These are phyloP conservation scores for Hycleus phaleratus DNA, from an alignment of 1,140 invertebrate genomes.

Conservation along the genomic window DNA sequence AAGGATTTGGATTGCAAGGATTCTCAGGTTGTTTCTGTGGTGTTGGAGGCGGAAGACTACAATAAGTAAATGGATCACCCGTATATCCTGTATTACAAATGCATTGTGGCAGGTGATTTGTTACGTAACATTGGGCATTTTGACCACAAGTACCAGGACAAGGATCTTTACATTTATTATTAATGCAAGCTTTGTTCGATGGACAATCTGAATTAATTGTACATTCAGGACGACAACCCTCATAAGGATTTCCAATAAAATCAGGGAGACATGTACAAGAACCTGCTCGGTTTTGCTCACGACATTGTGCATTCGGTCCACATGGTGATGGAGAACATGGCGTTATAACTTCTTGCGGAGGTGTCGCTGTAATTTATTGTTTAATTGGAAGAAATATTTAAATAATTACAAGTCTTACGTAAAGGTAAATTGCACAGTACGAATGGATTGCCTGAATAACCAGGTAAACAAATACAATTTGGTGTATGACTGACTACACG, in stretches of 20 bases:
- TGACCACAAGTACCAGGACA: slow-evolving; percentile 47
- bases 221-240: slow-evolving; percentile 45
- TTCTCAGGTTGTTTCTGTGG: slow-evolving; percentile 41
- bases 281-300: slow-evolving; percentile 40
- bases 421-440: slow-evolving; percentile 17
- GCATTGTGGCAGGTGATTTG: slow-evolving; percentile 51
- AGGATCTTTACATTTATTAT: slow-evolving; percentile 45
- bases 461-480: slow-evolving; percentile 51
- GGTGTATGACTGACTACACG: slow-evolving; percentile 58
- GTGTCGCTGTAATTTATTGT: slow-evolving; percentile 32
- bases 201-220: slow-evolving; percentile 44
- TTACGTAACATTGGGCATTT: slow-evolving; percentile 48
- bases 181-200: slow-evolving; percentile 41
- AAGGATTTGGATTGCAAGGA: slow-evolving; percentile 53
- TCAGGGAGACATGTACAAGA: slow-evolving; percentile 45
- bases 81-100: slow-evolving; percentile 54
- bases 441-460: slow-evolving; percentile 54
- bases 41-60: slow-evolving; percentile 31
- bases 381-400: neutral
- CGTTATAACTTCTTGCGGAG: slow-evolving; percentile 40
- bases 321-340: slow-evolving; percentile 46
- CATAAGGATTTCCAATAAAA: slow-evolving; percentile 47
- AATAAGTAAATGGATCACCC: slow-evolving; percentile 46
- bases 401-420: slow-evolving; percentile 21
- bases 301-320: slow-evolving; percentile 45